Conservation (phyloP, 2,113 vertebrate genomes). For the Abramis brama region DNA sequence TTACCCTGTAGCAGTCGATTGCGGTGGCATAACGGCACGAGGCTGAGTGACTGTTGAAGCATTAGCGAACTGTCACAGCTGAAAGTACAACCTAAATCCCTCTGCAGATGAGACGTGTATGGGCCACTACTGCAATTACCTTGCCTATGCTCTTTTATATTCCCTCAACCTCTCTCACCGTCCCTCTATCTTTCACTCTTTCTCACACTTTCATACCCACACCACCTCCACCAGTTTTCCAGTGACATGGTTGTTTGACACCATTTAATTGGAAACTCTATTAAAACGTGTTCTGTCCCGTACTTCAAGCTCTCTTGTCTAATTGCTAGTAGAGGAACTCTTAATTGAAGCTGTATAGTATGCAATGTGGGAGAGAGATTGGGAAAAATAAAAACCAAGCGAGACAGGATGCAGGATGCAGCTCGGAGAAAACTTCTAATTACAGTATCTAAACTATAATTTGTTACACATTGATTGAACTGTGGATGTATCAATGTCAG, state of each 20-base stretch:
- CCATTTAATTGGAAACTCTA: constrained; percentile 50
- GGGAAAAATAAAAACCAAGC: neutral
- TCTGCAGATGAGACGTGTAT: constrained; percentile 31
- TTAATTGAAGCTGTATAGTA: constrained; percentile 44
- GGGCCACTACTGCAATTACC: constrained; percentile 54
- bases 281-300: constrained; percentile 48
- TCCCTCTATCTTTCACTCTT: constrained; percentile 26
- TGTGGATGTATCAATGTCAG: constrained; percentile 8
- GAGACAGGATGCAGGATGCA: neutral
- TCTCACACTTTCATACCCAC: constrained; percentile 18
- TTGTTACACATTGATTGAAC: constrained; percentile 34
- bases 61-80: constrained; percentile 13
- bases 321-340: constrained; percentile 39
- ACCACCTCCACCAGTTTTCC: constrained; percentile 18
- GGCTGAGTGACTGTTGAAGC: neutral
- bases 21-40: neutral
- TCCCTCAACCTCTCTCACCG: neutral
- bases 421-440: constrained; percentile 14
- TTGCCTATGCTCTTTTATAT: constrained; percentile 51
- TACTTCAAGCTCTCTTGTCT: constrained; percentile 37
- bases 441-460: constrained; percentile 45
- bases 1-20: neutral
- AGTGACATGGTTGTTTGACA: constrained; percentile 41
- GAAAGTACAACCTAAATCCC: constrained; percentile 21
- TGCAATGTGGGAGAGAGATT: neutral